Evolutionary conservation across 2,888 invertebrate genomes (phyloP), one percentile per base, ranked within the genome.

Genomic region (Tuta absoluta): DNA sequence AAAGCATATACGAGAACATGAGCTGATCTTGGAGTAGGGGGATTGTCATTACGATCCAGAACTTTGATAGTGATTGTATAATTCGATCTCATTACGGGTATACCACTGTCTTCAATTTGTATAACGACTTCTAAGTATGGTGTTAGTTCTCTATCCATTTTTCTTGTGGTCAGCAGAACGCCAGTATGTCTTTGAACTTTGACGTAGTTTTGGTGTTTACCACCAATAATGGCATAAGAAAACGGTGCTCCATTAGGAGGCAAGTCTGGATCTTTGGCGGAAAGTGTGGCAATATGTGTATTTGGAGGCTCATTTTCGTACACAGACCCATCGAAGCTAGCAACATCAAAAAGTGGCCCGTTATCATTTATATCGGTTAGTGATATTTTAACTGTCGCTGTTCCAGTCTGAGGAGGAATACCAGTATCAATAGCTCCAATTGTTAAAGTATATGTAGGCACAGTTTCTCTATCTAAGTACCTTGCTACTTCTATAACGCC

Each of bases 181-280:
- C 98, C 98, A 0, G 95, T 95, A 72, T 95, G 95, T 72, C 94
- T 94, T 71, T 97, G 96, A 45, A 98, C 92, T 67, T 93, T 94
- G 0, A 98, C 95, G 70, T 94, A 93, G 65, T 94, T 94, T 78
- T 94, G 94, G 75, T 97, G 95, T 77, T 93, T 94, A 12, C 97
- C 97, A 19, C 96, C 96, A 24, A 97, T 90, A 24, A 98, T 84
- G 68, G 92, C 92, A 78, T 97, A 98, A 0, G 94, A 94, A 78
- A 98, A 98, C 14, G 98, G 98, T 2, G 96, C 97, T 8, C 97
- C 97, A 79, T 98, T 98, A 2, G 97, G 96, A 21, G 97, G 96
- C 63, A 97, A 83, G 86, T 98, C 98, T 0, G 96, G 96, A 92
- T 98, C 98, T 60, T 93, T 95, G 0, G 98, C 98, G 5, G 94